These are phyloP conservation scores for Sphaeridia pumilis DNA, from an alignment of 2,888 invertebrate species.

Conservation along the genomic window DNA sequence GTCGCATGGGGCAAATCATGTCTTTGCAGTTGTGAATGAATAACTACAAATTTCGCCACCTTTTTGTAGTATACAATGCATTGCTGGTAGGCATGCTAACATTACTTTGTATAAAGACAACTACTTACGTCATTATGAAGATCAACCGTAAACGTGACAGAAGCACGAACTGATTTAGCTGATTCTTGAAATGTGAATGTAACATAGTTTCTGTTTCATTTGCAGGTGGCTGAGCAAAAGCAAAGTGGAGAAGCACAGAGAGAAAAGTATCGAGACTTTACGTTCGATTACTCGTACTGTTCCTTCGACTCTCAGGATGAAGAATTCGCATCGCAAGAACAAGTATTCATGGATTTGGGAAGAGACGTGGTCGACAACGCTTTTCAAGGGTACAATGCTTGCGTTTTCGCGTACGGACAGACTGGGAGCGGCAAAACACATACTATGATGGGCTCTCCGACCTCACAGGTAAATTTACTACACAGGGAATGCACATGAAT, in stretches of 20 bases:
- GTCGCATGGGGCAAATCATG: too few relatives aligned
- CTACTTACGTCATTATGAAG: too few relatives aligned
- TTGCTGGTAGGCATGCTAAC: too few relatives aligned
- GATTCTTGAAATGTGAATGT: too few relatives aligned
- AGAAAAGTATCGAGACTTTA: conserved; percentile 69
- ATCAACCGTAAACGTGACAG: too few relatives aligned
- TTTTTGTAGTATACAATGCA: too few relatives aligned
- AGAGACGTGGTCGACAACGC: conserved; percentile 68
- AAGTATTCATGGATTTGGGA: conserved; percentile 64
- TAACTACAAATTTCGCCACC: too few relatives aligned
- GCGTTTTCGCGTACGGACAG: conserved; percentile 65
- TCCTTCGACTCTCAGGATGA: conserved; percentile 57
- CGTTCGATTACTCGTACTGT: conserved; percentile 83
- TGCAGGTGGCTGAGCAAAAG: conserved; percentile 25
- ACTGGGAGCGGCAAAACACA: conserved; percentile 84
- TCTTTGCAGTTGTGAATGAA: too few relatives aligned
- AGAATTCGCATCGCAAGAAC: conserved; percentile 68
- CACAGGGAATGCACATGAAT: neutral
- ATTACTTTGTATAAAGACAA: too few relatives aligned
- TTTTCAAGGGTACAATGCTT: conserved; percentile 76
- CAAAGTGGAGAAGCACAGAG: conserved; percentile 39
- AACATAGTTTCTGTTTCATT: conserved; percentile 2
- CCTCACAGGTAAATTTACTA: conserved; percentile 42
- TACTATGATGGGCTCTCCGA: conserved; percentile 75
- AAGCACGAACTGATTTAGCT: too few relatives aligned